Base-by-base conservation (phyloP, 1,140 invertebrate species). In the Drosophila jambulina region DNA sequence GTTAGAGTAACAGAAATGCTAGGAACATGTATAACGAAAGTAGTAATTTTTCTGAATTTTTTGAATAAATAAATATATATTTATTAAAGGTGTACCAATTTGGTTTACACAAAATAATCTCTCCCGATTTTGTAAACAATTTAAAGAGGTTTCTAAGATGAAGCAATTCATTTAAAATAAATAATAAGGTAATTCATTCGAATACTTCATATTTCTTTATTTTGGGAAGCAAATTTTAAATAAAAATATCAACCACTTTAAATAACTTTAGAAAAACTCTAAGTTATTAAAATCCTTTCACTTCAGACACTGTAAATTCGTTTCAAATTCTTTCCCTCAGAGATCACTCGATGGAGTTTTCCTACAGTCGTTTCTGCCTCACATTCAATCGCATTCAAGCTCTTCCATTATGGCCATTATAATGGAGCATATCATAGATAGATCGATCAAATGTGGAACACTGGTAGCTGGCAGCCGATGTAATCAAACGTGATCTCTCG, bases 401-500 rank as follows among this genome's bases (percentile, higher is more conserved):
- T 54, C 51, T 12, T 36, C 27, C 40, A 75, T 59, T 59, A 67
- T 60, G 49, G 53, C 27, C 34, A 49, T 59, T 60, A 61, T 61
- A 59, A 61, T 61, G 51, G 75, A 64, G 53, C 62, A 54, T 78
- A 77, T 77, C 74, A 77, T 78, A 67, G 69, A 91, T 85, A 75
- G 75, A 90, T 91, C 82, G 60, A 90, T 90, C 86, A 90, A 82
- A 86, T 70, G 86, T 64, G 82, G 82, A 90, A 90, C 84, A 90
- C 85, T 78, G 71, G 85, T 90, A 90, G 85, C 85, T 91, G 86
- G 75, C 82, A 90, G 79, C 76, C 90, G 85, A 77, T 91, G 86
- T 82, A 91, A 90, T 90, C 85, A 69, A 74, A 79, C 74, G 85
- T 74, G 80, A 70, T 70, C 67, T 78, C 42, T 78, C 42, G 12